These are phyloP conservation scores for Struthidea cinerea DNA, from an alignment of 2,113 vertebrate genomes.

Conservation along the genomic window DNA sequence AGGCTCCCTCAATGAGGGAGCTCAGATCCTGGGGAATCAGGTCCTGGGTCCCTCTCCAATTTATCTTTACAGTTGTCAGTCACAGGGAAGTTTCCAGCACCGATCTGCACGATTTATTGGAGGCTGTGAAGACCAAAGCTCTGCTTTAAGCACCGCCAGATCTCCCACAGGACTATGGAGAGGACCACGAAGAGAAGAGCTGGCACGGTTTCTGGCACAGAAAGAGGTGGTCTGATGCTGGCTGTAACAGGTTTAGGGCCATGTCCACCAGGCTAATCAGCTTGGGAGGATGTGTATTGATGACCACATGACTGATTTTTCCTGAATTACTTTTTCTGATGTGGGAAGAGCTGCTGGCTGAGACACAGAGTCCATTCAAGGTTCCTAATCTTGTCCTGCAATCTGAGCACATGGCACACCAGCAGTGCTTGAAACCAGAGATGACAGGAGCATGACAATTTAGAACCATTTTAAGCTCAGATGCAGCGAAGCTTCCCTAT, in stretches of 20 bases:
- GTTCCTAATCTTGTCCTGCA: neutral
- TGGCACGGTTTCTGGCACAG: neutral
- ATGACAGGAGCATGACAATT: neutral
- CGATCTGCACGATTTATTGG: neutral
- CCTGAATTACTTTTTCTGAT: neutral
- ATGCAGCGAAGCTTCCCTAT: neutral
- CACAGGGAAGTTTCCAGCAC: neutral
- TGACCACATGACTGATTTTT: neutral
- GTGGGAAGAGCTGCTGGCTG: neutral
- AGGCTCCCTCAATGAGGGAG: neutral
- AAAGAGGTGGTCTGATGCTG: neutral
- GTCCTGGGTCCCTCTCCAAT: neutral
- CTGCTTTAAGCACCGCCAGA: neutral
- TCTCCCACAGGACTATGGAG: neutral
- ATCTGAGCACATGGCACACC: neutral
- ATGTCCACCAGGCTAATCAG: neutral
- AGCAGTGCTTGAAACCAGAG: neutral
- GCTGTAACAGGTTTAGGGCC: neutral
- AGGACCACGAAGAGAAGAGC: neutral
- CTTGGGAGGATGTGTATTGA: neutral
- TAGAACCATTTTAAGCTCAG: neutral
- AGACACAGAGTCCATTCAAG: neutral
- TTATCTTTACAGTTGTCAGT: neutral
- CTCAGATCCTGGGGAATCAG: neutral
- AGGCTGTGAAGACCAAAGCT: neutral